A percentile compares a stretch with the other conserved stretches of the same genome.
phyloP scores from a whole-genome alignment of 2,888 invertebrate species.

The Pachliopta kotzebuea region DNA sequence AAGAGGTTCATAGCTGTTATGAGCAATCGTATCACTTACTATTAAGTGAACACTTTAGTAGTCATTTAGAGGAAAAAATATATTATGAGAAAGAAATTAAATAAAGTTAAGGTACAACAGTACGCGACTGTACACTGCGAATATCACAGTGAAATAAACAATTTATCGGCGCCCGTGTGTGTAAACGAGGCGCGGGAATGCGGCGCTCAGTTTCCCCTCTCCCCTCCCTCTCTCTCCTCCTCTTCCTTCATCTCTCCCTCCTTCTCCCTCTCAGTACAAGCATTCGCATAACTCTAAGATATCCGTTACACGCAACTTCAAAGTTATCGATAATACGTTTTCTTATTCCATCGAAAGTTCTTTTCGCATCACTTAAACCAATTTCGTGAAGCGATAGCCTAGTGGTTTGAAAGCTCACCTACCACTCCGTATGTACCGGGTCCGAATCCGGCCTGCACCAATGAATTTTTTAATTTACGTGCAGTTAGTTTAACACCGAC shows the following conservation, averaged over 20 bases:
- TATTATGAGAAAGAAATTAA: background rate
- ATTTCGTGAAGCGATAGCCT: no score
- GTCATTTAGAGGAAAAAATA: background rate
- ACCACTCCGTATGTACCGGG: no score
- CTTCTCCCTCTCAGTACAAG: conserved; percentile 12
- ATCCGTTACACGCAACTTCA: conserved; percentile 19
- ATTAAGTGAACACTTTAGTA: no score
- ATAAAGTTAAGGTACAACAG: background rate
- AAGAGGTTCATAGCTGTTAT: no score
- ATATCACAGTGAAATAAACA: conserved; percentile 24
- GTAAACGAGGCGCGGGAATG: conserved; percentile 28
- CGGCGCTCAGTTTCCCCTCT: background rate
- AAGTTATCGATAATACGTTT: conserved; percentile 20
- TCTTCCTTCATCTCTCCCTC: no score
- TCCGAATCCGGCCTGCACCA: no score
- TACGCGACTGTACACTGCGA: conserved; percentile 11
- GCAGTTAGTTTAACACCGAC: no score
- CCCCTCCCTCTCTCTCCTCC: background rate
- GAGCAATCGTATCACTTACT: no score
- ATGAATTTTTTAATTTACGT: no score
- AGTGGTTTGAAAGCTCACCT: no score
- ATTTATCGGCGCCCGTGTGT: conserved; percentile 25
- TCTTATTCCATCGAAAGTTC: conserved; percentile 11
- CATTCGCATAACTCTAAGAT: conserved; percentile 22
- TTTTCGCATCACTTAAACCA: conserved; percentile 17